Conservation (phyloP, 2,888 invertebrate genomes). For the Lasioglossum villosulum region DNA sequence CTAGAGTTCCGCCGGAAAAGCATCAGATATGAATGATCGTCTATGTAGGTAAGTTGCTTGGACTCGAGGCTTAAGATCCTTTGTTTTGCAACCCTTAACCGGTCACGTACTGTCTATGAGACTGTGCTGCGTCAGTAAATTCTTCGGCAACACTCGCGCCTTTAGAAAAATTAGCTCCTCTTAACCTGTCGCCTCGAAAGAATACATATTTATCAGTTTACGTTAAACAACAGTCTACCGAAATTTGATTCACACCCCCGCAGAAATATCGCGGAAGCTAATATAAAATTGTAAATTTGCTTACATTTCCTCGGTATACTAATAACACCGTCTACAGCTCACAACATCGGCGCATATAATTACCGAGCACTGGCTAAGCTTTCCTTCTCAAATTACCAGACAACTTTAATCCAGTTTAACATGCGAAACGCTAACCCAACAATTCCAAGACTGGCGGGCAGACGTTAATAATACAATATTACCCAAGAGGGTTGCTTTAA, state of each 20-base stretch:
- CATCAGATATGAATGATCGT: conserved; percentile 1
- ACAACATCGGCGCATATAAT: not conserved
- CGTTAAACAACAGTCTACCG: not conserved
- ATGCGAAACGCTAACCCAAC: not conserved
- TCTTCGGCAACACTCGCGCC: not conserved
- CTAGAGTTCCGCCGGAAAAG: not conserved
- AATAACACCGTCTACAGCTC: not conserved
- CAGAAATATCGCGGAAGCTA: not conserved
- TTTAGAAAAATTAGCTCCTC: not conserved
- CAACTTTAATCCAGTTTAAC: not conserved
- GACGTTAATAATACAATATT: not conserved
- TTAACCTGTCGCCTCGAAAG: not conserved
- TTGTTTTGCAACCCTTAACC: not conserved
- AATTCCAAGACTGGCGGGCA: not conserved
- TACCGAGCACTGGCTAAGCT: not conserved
- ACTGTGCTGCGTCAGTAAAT: not conserved
- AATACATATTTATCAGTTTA: not conserved
- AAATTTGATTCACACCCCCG: not conserved
- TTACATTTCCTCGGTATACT: not conserved
- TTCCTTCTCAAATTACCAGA: not conserved
- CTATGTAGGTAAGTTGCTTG: conserved; percentile 15
- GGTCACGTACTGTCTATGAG: conserved; percentile 4
- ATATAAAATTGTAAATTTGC: not conserved
- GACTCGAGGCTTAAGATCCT: not conserved
- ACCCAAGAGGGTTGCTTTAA: not conserved